A percentile compares a stretch with the other conserved stretches of the same genome.
These are phyloP conservation scores for Drosophila helvetica DNA, from an alignment of 2,888 invertebrate species.

Conservation along the genomic window DNA sequence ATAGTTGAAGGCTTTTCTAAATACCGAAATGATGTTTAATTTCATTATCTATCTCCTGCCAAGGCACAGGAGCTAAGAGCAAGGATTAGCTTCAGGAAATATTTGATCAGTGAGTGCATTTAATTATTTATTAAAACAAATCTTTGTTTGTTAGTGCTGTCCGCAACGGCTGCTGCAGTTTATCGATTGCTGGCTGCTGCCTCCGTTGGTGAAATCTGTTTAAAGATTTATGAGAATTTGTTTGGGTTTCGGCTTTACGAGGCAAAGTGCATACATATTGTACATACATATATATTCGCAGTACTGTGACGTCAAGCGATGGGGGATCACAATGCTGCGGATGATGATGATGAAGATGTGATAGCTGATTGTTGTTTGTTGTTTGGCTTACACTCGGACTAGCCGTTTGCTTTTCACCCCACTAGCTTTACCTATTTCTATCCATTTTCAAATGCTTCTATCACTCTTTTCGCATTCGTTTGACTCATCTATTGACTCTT, in stretches of 20 bases:
- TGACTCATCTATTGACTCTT: slow-evolving; percentile 9
- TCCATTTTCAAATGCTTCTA: neutral
- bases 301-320: slow-evolving; percentile 20
- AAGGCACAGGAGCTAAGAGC: slow-evolving; percentile 10
- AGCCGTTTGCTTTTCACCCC: neutral
- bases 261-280: neutral
- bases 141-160: slow-evolving; percentile 6
- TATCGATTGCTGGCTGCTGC: slow-evolving; percentile 24
- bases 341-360: neutral
- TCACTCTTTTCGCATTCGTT: neutral
- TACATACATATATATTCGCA: too few species aligned
- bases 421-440: neutral
- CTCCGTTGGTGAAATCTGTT: slow-evolving; percentile 1
- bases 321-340: neutral
- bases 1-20: neutral
- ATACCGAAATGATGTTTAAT: neutral
- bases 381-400: neutral
- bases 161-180: slow-evolving; percentile 1
- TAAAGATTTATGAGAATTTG: slow-evolving; percentile 20
- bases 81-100: slow-evolving; percentile 10
- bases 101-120: slow-evolving; percentile 6
- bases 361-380: neutral
- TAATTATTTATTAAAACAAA: slow-evolving; percentile 6
- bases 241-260: neutral
- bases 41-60: neutral